These are phyloP conservation scores for Ruditapes philippinarum DNA, from an alignment of 1,140 invertebrate species.

Conservation along the genomic window DNA sequence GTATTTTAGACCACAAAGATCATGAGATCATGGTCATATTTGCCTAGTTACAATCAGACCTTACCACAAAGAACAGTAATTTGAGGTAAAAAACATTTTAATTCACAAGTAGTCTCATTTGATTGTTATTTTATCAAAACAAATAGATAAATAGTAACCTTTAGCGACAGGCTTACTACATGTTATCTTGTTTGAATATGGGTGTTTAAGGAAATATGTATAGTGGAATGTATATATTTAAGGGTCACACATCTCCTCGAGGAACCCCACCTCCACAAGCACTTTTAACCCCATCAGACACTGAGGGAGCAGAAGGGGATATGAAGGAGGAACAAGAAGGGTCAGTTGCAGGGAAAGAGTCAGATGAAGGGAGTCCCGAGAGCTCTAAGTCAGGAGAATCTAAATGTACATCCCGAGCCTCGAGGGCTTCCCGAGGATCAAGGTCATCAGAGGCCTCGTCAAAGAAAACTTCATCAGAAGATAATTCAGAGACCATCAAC, in stretches of 20 bases:
- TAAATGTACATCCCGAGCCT: conserved; percentile 37
- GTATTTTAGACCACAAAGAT: no score
- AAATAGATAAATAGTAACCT: no score
- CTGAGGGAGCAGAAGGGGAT: conserved; percentile 49
- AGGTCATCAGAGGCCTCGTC: conserved; percentile 8
- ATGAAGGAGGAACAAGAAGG: conserved; percentile 1
- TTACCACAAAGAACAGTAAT: no score
- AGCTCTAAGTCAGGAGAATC: conserved; percentile 40
- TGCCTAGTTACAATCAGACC: no score
- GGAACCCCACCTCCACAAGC: conserved; percentile 47
- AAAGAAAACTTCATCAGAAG: conserved; percentile 20
- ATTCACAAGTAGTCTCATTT: no score
- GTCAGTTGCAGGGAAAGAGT: neutral
- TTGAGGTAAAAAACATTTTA: no score
- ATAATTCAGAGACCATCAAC: conserved; percentile 40
- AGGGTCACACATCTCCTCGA: conserved; percentile 18
- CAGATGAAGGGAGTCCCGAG: conserved; percentile 21
- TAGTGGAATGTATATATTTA: no score
- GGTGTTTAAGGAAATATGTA: no score
- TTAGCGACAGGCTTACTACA: no score
- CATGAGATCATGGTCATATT: no score
- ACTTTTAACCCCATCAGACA: conserved; percentile 14
- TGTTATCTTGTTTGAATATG: no score
- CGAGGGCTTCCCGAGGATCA: conserved; percentile 33
- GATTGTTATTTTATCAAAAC: no score